Evolutionary conservation across 2,797 vertebrate genomes (phyloP).

Genomic region (Sebastes cheni): DNA sequence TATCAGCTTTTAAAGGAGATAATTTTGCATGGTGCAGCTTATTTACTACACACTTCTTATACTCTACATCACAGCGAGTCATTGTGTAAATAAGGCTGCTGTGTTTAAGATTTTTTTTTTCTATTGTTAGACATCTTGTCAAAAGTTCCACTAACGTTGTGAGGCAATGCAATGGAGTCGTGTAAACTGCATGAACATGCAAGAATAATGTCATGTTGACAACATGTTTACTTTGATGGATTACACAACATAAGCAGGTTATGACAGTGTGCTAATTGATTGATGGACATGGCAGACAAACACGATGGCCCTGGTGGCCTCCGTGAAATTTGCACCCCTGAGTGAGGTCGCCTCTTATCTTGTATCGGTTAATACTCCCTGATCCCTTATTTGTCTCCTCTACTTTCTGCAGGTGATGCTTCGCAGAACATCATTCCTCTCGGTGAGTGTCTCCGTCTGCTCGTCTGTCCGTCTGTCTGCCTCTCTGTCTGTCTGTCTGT

Average conservation of each 20-base stretch:
- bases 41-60: not conserved
- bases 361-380: constrained; percentile 21
- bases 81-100: not conserved
- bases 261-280: not conserved
- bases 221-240: not conserved
- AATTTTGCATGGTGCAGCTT: not conserved
- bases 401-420: constrained; percentile 66
- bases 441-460: constrained; percentile 65
- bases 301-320: no score
- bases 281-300: not conserved
- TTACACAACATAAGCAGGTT: not conserved
- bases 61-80: not conserved
- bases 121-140: not conserved
- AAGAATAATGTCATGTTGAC: not conserved
- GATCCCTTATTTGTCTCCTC: constrained; percentile 44
- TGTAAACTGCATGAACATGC: not conserved
- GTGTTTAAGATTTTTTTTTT: not conserved
- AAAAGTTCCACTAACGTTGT: not conserved
- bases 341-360: constrained; percentile 33
- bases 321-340: not conserved
- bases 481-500: no score
- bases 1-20: not conserved
- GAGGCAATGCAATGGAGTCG: not conserved
- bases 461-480: not conserved
- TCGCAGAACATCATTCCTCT: constrained; percentile 65